Conservation (phyloP, 1,140 invertebrate genomes). For the Aphis gossypii region DNA sequence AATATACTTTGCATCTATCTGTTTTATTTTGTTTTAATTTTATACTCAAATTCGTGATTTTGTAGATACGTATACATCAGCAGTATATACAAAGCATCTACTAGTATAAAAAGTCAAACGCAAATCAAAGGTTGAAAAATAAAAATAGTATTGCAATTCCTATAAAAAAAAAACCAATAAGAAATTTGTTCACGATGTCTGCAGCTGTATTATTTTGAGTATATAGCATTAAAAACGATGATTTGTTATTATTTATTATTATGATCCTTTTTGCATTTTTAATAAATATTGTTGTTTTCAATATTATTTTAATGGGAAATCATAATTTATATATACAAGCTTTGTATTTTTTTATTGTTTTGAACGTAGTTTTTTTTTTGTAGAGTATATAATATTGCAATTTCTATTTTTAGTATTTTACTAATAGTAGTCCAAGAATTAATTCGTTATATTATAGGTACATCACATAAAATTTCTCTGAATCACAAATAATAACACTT, state of each 20-base stretch:
- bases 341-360: not conserved
- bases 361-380: not conserved
- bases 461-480: not conserved
- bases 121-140: not conserved
- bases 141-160: not conserved
- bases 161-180: no score
- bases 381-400: not conserved
- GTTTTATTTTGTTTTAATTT: no score
- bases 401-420: not conserved
- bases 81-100: no score
- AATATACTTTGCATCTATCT: not conserved
- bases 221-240: not conserved
- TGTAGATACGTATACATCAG: not conserved
- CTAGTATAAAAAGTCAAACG: not conserved
- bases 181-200: not conserved
- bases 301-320: not conserved
- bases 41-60: not conserved
- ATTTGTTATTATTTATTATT: not conserved
- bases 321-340: not conserved
- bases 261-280: not conserved
- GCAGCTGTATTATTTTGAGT: no score
- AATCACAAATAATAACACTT: not conserved
- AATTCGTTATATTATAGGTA: not conserved
- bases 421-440: not conserved
- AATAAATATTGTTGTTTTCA: not conserved